Evolutionary conservation across 1,140 invertebrate genomes (phyloP).

Genomic region (Drosophila teissieri): DNA sequence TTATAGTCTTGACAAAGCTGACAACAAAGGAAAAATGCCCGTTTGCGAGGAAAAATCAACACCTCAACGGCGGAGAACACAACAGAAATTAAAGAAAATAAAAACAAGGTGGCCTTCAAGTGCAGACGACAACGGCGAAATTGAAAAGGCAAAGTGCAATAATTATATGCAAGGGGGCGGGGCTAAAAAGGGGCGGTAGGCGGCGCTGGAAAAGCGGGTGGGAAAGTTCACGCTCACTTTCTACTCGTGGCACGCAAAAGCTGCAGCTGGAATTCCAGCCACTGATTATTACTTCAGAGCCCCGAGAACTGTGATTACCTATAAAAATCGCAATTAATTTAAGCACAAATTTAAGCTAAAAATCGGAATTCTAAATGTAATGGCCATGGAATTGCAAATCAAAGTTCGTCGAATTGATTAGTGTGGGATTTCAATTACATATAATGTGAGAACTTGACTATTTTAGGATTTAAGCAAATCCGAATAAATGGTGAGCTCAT

Average conservation of each 20-base stretch:
- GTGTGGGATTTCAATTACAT: neutral
- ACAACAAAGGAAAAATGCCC: neutral
- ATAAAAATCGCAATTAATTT: no score
- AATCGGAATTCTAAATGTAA: no score
- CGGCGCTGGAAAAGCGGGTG: conserved; percentile 30
- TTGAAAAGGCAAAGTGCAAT: conserved; percentile 27
- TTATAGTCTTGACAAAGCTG: conserved; percentile 1
- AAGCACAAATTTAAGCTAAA: no score
- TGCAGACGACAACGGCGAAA: conserved; percentile 11
- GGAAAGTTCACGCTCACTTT: conserved; percentile 71
- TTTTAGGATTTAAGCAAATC: no score
- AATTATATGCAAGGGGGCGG: conserved; percentile 16
- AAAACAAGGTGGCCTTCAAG: conserved; percentile 24
- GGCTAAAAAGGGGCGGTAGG: conserved; percentile 3
- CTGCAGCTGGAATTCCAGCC: neutral
- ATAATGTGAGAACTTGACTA: neutral
- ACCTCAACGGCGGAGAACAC: conserved; percentile 1
- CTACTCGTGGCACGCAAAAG: conserved; percentile 57
- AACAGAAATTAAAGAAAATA: conserved; percentile 10
- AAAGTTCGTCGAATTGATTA: neutral
- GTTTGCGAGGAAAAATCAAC: neutral
- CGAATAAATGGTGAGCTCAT: neutral
- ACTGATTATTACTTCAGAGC: neutral
- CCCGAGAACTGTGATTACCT: no score
- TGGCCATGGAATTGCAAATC: no score